Evolutionary conservation across 1,140 invertebrate genomes (phyloP), one percentile per base, ranked within the genome.

Genomic region (Panulirus ornatus): DNA sequence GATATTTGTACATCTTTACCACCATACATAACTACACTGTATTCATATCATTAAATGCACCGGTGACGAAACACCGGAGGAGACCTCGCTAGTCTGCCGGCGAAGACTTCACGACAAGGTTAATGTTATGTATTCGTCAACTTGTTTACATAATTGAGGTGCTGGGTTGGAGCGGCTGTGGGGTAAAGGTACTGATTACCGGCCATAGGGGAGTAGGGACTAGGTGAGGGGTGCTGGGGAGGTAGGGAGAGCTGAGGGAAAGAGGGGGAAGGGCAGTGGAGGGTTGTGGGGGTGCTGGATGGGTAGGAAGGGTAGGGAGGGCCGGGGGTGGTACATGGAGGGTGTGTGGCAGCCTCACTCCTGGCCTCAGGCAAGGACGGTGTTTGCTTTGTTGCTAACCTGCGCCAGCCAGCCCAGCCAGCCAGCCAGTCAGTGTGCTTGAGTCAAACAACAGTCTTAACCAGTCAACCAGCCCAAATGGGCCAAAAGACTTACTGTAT

Each of bases 271-370:
- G 30, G 63, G 63, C 3, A 66, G 63, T 27, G 63, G 22, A 66
- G 63, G 30, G 30, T 66, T 5, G 22, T 3, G 63, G 22, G 22
- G 30, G 63, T 5, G 22, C 5, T 5, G 22, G 30, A 66, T n/a
- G 63, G 30, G 5, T 5, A 66, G 63, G 63, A 66, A 22, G 22
- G 63, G 30, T 27, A 66, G 22, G 6, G 30, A 47, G 44, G 14
- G 44, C 5, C 44, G 14, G 14, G 2, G 22, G 27, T 2, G 34
- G 70, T 73, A 38, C 3, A 73, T 73, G 70, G 34, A 73, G 58
- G 27, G 70, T 73, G 70, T 38, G 34, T 73, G 34, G 70, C 70
- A 73, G 27, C 27, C 70, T 73, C 19, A 30, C 70, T 73, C 34
- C 34, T 34, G 70, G 34, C 34, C 70, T 73, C 42, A 38, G 70